Evolutionary conservation across 2,888 invertebrate species (phyloP), one percentile per base, ranked within the genome.

Genomic region (Therioaphis trifolii): DNA sequence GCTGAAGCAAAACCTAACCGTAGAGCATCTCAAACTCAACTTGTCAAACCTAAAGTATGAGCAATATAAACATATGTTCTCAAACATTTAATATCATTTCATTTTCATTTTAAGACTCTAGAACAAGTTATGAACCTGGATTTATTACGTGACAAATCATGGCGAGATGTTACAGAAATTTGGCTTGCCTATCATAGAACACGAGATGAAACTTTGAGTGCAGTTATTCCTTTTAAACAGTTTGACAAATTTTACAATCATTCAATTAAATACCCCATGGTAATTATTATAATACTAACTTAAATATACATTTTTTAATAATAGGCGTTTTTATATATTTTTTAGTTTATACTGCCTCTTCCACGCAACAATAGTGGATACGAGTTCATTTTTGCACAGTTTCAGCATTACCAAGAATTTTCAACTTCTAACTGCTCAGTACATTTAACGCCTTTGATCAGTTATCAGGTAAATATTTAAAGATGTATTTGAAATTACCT

Each of bases 181-280:
- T 82, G 72, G 63, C 14, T 71, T 14, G 71, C 66, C 0, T 79
- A 80, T 2, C 80, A 80, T 46, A 80, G 18, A 52, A 72, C n/a
- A 29, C 69, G 80, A 21, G 46, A 80, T 61, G 46, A 71, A 21
- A 80, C 69, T 15, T 43, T 82, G 4, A 63, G 61, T n/a, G 82
- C 82, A 40, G 74, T 63, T 40, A 52, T 82, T 21, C 82, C 82
- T 15, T 9, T 61, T 14, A 40, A 52, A 5, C 71, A 74, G 11
- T 82, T 72, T n/a, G 27, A 82, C 12, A 11, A n/a, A 49, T 82
- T 74, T 63, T 82, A 74, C 40, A 24, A 35, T 27, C 58, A 74
- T 14, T 82, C 74, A 1, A 29, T 74, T n/a, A 63, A 82, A 74
- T 82, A 82, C 66, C 82, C 82, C 9, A 74, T 82, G 82, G 82